A percentile compares a stretch with the other conserved stretches of the same genome.
These are phyloP conservation scores for Leucoraja erinaceus DNA, from an alignment of 2,113 vertebrate species.

Conservation along the genomic window DNA sequence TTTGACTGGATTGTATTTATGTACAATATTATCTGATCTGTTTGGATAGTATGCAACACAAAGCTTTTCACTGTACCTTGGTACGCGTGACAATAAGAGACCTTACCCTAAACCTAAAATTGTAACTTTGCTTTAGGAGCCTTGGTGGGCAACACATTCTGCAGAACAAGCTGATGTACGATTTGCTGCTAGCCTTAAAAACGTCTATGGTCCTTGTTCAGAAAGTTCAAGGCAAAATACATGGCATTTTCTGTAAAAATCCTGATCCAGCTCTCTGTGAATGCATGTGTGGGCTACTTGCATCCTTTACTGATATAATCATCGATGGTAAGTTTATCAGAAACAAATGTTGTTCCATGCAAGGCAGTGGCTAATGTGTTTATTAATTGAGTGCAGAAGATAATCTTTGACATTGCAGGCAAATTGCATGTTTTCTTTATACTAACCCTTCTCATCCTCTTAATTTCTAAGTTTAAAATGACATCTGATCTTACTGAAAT, in stretches of 20 bases:
- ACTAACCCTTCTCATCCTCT: background rate
- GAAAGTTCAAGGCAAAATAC: conserved; percentile 60
- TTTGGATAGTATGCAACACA: no score
- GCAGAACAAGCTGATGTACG: conserved; percentile 79
- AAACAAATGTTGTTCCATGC: background rate
- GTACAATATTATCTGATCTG: no score
- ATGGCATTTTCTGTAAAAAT: conserved; percentile 48
- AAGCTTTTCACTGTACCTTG: no score
- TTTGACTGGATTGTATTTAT: no score
- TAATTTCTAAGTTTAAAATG: background rate
- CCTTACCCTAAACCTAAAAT: no score
- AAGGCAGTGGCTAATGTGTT: background rate
- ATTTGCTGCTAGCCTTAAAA: conserved; percentile 71
- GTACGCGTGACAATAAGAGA: no score
- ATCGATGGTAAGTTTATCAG: conserved; percentile 66
- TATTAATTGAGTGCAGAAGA: background rate
- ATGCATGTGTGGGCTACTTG: conserved; percentile 68
- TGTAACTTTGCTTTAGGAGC: conserved; percentile 55
- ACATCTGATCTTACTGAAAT: background rate
- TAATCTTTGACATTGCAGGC: background rate
- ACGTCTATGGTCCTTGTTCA: conserved; percentile 79
- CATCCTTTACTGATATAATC: conserved; percentile 67
- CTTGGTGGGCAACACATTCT: conserved; percentile 70
- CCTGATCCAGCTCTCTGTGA: conserved; percentile 53
- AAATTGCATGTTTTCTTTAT: background rate